phyloP scores from a whole-genome alignment of 2,888 invertebrate species.

The Emmelina monodactyla region DNA sequence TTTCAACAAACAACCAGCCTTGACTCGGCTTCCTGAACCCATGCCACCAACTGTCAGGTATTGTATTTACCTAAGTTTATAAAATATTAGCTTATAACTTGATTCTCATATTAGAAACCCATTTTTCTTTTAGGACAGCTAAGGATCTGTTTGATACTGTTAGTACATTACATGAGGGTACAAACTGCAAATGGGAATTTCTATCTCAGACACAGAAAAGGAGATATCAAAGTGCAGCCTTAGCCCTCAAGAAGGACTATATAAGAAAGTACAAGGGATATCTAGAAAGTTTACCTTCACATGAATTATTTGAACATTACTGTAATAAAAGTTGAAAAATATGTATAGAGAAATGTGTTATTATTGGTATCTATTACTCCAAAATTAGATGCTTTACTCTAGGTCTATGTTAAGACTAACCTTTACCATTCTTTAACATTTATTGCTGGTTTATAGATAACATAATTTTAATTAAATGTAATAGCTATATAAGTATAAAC shows the following conservation, averaged over 20 bases:
- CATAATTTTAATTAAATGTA: too few relatives aligned
- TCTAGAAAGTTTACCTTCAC: constrained; percentile 34
- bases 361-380: too few relatives aligned
- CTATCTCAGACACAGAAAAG: constrained; percentile 25
- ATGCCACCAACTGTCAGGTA: too few relatives aligned
- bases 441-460: too few relatives aligned
- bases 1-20: too few relatives aligned
- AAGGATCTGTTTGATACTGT: constrained; percentile 34
- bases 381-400: too few relatives aligned
- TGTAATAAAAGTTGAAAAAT: constrained; percentile 22
- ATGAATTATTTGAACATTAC: constrained; percentile 35
- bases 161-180: constrained; percentile 18
- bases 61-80: too few relatives aligned
- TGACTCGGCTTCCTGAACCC: too few relatives aligned
- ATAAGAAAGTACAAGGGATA: constrained; percentile 36
- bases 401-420: too few relatives aligned
- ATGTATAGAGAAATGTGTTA: too few relatives aligned
- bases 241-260: constrained; percentile 35
- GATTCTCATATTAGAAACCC: not conserved
- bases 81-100: not conserved
- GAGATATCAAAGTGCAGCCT: constrained; percentile 29
- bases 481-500: too few relatives aligned
- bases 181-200: constrained; percentile 23
- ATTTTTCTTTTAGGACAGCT: constrained; percentile 26
- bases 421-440: too few relatives aligned